Percentiles rank a stretch among this genome's conserved stretches.
phyloP scores from a whole-genome alignment of 2,888 invertebrate genomes.

The Ommatoiulus sabulosus region DNA sequence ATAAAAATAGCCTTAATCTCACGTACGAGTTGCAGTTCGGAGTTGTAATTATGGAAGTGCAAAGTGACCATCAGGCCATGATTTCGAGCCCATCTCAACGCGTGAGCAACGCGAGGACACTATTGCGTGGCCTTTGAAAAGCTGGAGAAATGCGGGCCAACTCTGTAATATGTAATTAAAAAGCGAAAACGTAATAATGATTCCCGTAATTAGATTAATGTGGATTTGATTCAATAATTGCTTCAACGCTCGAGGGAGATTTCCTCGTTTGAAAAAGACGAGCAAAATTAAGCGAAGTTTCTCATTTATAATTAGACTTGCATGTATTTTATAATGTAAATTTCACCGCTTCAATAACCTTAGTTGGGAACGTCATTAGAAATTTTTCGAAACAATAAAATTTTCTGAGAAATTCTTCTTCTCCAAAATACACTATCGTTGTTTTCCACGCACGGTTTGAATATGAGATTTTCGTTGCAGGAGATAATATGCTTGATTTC shows the following conservation, averaged over 20 bases:
- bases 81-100: not conserved
- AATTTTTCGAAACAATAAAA: no score
- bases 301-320: no score
- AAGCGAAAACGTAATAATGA: not conserved
- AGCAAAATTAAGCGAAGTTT: no score
- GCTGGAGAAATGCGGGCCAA: not conserved
- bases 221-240: not conserved
- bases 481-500: no score
- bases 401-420: no score
- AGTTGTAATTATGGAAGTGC: conserved; percentile 15
- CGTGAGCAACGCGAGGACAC: not conserved
- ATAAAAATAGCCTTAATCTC: not conserved
- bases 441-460: no score
- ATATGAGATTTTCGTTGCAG: no score
- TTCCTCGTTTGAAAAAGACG: not conserved
- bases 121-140: not conserved
- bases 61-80: conserved; percentile 30
- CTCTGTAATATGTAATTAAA: not conserved
- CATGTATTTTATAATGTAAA: no score
- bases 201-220: not conserved
- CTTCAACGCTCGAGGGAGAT: not conserved
- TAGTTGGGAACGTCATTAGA: no score
- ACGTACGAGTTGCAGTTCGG: not conserved
- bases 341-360: no score
- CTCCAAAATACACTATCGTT: no score